Evolutionary conservation across 2,888 invertebrate species (phyloP), one percentile per base, ranked within the genome.

Genomic region (Parnassius mnemosyne): DNA sequence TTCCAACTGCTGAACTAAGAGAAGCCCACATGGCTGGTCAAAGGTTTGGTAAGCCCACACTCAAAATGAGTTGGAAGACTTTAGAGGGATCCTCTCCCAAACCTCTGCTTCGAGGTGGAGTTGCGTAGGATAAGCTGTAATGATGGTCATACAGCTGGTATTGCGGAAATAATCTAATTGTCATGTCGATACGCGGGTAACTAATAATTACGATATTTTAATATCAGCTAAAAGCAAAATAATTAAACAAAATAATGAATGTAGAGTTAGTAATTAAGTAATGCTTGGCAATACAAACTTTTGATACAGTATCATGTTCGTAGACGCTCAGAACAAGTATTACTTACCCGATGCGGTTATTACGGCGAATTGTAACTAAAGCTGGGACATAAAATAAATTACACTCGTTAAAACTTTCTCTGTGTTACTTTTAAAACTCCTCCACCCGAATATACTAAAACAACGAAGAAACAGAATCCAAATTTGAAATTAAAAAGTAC

Each of bases 391-490:
- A 61, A 61, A 61, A 61, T 49, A 55, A 56, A 61, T 56, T 61
- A 61, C 56, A 56, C 52, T 61, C 52, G 61, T 61, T 61, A 61
- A 55, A 61, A 61, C 61, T 61, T 61, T 44, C 51, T 42, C 61
- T 51, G 46, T 13, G 56, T 61, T 56, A 56, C 61, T 52, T 61
- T 46, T 13, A 25, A 61, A 56, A 60, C 20, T 56, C 51, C 51
- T 7, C 49, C n/a, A 16, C 34, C 11, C 43, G 55, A 25, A 58
- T 58, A 34, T 52, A 52, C 41, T 44, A 41, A 56, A 55, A 55
- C 56, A 43, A 43, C 44, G 51, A 51, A 25, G 51, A 42, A 54
- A 16, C 41, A 16, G 53, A 42, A 3, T 60, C 41, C 52, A 43
- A 60, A 51, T 61, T 3, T 34, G 51, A 61, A 52, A 51, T 56